A percentile compares a stretch with the other conserved stretches of the same genome.
Evolutionary conservation across 2,888 invertebrate species (phyloP).

Genomic region (Kryphioiulus occultus): DNA sequence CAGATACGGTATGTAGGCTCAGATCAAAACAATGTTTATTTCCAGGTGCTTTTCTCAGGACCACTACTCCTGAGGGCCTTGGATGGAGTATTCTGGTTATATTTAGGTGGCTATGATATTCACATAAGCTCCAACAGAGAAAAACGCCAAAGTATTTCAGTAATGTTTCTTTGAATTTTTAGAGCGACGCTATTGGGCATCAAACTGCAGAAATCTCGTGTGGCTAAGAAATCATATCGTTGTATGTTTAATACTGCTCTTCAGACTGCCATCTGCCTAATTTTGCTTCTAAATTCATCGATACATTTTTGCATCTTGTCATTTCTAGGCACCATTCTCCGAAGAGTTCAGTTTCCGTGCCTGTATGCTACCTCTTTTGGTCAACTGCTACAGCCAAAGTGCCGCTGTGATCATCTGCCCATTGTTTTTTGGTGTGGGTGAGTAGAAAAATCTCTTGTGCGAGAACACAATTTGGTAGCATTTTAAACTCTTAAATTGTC

Average conservation of each 20-base stretch:
- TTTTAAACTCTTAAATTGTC: too few species aligned
- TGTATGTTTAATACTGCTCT: conserved; percentile 38
- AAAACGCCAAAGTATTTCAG: not conserved
- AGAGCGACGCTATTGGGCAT: conserved; percentile 42
- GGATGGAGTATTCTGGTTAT: conserved; percentile 29
- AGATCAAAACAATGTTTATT: not conserved
- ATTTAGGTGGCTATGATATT: conserved; percentile 29
- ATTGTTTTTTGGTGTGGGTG: conserved; percentile 88
- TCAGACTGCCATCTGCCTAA: too few species aligned
- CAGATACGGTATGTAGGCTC: too few species aligned
- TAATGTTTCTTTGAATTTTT: conserved; percentile 16
- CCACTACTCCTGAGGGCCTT: conserved; percentile 63
- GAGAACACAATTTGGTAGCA: too few species aligned
- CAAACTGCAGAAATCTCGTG: conserved; percentile 46
- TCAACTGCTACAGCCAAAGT: conserved; percentile 74
- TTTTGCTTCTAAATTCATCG: not conserved
- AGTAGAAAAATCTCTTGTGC: too few species aligned
- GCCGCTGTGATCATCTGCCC: conserved; percentile 85
- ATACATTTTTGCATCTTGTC: not conserved
- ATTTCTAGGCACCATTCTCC: conserved; percentile 77
- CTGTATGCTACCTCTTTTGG: conserved; percentile 89
- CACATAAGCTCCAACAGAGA: too few species aligned
- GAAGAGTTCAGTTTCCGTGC: conserved; percentile 96
- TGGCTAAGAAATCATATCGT: conserved; percentile 49
- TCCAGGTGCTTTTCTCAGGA: conserved; percentile 77